A percentile compares a stretch with the other conserved stretches of the same genome.
Evolutionary conservation across 2,113 vertebrate genomes (phyloP).

Genomic region (Colaptes auratus): DNA sequence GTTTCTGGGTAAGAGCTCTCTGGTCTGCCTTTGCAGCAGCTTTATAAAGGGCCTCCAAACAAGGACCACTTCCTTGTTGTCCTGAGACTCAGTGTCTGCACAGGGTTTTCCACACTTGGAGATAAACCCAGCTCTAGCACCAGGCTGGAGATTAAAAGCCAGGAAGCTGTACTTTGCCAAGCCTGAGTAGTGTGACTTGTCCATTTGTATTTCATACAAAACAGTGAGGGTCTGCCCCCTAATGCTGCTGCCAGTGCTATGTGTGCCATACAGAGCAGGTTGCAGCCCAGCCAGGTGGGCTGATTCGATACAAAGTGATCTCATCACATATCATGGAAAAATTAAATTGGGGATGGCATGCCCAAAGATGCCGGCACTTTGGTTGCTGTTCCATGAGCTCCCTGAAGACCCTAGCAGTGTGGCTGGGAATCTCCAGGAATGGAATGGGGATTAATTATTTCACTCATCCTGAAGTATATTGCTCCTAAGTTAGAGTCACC

Average conservation of each 20-base stretch:
- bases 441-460: not conserved
- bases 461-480: not conserved
- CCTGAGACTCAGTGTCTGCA: not conserved
- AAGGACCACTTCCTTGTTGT: not conserved
- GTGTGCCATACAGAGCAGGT: rapidly evolving
- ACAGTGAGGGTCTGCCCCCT: not conserved
- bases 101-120: not conserved
- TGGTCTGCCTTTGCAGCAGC: not conserved
- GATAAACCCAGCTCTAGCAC: not conserved
- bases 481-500: not conserved
- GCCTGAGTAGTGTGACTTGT: rapidly evolving
- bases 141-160: not conserved
- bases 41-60: not conserved
- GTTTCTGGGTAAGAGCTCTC: not conserved
- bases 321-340: rapidly evolving
- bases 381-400: not conserved
- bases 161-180: not conserved
- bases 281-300: not conserved
- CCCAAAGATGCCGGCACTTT: not conserved
- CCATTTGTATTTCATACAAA: not conserved
- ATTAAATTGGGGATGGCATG: not conserved
- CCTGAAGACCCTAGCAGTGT: not conserved
- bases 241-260: rapidly evolving
- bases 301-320: not conserved
- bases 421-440: not conserved